Base-by-base conservation (phyloP, 2,797 vertebrate genomes). In the Gymnoscopelus microlampas region DNA sequence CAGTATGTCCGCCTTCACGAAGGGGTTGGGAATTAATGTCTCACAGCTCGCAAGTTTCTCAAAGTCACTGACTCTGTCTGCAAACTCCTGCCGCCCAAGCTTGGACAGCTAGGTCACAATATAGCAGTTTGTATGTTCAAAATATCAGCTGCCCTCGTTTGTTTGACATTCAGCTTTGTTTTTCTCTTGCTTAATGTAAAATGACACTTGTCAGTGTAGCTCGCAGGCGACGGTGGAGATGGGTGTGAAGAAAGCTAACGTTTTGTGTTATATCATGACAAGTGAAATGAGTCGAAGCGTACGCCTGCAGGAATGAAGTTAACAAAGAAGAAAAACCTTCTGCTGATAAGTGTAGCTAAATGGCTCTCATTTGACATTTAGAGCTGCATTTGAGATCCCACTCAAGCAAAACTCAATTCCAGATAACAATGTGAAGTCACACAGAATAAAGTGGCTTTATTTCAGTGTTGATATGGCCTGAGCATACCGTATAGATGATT, bases 11-110 rank as follows among this genome's bases (percentile, higher is more conserved):
- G 76, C 59, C 59, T 63, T 50, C 53, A 66, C 66, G 59, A 70
- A 70, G 23, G 67, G 53, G n/a, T 73, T 78, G 26, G 62, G 39
- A 11, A 66, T 58, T 13, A 66, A 73, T 54, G 24, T 19, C 56
- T 56, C 71, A 78, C 67, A 70, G 32, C 58, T 58, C 59, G 74
- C 58, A 60, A 65, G 63, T 51, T 74, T 47, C 15, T 68, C 61
- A 79, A 72, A 65, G 26, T 66, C 76, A 63, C 11, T 53, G 47
- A 70, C 66, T 12, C 57, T 54, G 32, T 50, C 19, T 12, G 4
- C 47, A 49, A 62, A 62, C 5, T 50, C 9, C 23, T 9, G 39
- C 39, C 2, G 39, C 8, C 39, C 39, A 10, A 2, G 39, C 39
- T 44, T 44, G 9, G 39, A 44, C 39, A 39, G 35, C 5, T 7